These are phyloP conservation scores for Drosophila ercepeae DNA, from an alignment of 1,140 invertebrate genomes.

Conservation along the genomic window DNA sequence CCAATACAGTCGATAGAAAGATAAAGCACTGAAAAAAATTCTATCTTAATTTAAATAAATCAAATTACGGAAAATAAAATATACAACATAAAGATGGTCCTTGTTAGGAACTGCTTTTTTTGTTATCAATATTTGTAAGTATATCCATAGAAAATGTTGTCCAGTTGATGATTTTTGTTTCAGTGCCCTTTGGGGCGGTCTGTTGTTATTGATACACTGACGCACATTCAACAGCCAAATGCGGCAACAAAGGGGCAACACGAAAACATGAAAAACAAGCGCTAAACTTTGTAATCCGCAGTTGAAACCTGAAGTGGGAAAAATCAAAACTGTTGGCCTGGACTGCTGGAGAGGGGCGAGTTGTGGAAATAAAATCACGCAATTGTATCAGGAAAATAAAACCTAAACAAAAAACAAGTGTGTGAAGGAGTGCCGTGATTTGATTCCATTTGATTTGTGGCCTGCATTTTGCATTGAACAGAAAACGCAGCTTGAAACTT, in stretches of 20 bases:
- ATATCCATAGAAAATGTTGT: too few relatives aligned
- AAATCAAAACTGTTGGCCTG: background rate
- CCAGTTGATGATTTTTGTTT: too few relatives aligned
- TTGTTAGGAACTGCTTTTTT: background rate
- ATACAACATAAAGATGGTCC: background rate
- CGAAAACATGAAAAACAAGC: slow-evolving; percentile 50
- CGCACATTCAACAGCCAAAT: slow-evolving; percentile 54
- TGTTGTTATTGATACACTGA: slow-evolving; percentile 37
- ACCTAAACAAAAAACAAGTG: slow-evolving; percentile 11
- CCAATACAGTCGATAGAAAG: slow-evolving; percentile 21
- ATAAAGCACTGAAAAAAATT: background rate
- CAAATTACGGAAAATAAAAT: background rate
- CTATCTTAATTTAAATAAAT: background rate
- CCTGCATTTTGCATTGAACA: slow-evolving; percentile 17
- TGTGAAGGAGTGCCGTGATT: background rate
- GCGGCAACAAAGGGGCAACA: slow-evolving; percentile 35
- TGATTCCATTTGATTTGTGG: slow-evolving; percentile 30
- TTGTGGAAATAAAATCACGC: slow-evolving; percentile 12
- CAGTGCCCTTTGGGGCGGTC: background rate
- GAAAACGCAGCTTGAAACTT: slow-evolving; percentile 35
- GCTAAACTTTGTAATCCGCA: slow-evolving; percentile 26
- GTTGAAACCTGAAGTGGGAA: slow-evolving; percentile 2
- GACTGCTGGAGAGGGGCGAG: background rate
- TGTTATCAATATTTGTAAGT: background rate
- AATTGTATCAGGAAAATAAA: slow-evolving; percentile 30